Evolutionary conservation across 2,888 invertebrate species (phyloP).

Genomic region (Shargacucullia verbasci): DNA sequence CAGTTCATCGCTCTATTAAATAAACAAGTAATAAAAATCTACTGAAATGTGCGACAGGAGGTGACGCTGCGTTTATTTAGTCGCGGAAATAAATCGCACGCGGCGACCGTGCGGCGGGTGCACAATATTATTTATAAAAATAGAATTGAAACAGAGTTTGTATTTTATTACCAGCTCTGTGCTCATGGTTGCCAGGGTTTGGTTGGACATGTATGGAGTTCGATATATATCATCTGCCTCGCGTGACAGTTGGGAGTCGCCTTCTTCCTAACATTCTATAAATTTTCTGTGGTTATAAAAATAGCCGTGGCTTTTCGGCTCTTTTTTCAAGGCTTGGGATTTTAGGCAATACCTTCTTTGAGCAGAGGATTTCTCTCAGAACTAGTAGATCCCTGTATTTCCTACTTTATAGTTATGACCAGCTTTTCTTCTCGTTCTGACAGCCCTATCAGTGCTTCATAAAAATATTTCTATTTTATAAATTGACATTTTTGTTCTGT

Average conservation of each 20-base stretch:
- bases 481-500: no score
- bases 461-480: no score
- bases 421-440: no score
- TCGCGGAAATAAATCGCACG: slow-evolving; percentile 37
- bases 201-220: background rate
- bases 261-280: slow-evolving; percentile 5
- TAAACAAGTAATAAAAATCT: slow-evolving; percentile 45
- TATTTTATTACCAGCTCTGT: slow-evolving; percentile 24
- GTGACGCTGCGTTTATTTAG: slow-evolving; percentile 30
- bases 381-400: no score
- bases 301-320: background rate
- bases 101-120: slow-evolving; percentile 23
- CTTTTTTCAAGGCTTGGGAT: background rate
- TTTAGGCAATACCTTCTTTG: no score
- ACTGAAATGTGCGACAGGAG: slow-evolving; percentile 30
- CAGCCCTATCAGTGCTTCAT: no score
- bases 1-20: slow-evolving; percentile 36
- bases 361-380: no score
- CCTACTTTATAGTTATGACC: no score
- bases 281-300: background rate
- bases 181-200: background rate
- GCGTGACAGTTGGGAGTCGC: background rate
- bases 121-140: slow-evolving; percentile 43
- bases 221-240: slow-evolving; percentile 11
- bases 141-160: slow-evolving; percentile 24